These are phyloP conservation scores for Propithecus coquereli DNA, from an alignment of 2,113 vertebrate genomes.

Conservation along the genomic window DNA sequence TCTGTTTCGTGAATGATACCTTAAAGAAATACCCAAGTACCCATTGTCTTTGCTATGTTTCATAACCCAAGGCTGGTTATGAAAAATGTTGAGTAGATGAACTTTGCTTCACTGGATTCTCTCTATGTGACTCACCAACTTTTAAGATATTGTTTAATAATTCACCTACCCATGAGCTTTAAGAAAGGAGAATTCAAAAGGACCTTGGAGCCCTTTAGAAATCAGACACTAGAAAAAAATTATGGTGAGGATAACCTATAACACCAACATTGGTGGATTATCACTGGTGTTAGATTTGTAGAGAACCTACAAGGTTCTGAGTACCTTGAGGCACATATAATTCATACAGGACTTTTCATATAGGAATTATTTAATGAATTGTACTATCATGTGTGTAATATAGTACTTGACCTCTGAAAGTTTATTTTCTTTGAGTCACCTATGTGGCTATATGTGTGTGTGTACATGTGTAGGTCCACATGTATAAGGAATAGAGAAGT, in stretches of 20 bases:
- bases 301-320: not conserved
- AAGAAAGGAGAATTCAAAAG: not conserved
- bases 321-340: not conserved
- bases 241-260: not conserved
- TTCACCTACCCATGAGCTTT: not conserved
- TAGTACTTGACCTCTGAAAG: not conserved
- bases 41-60: not conserved
- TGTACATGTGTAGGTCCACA: not conserved
- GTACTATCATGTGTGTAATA: not conserved
- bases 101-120: not conserved
- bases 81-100: not conserved
- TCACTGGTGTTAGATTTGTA: not conserved
- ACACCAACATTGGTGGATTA: not conserved
- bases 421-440: not conserved
- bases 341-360: not conserved
- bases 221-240: not conserved
- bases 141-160: conserved; percentile 24
- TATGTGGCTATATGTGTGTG: not conserved
- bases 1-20: not conserved
- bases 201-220: not conserved
- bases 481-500: not conserved
- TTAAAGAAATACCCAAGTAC: not conserved
- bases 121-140: not conserved
- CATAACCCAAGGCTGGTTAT: not conserved
- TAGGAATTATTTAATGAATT: not conserved